Percentiles rank a stretch among this genome's conserved stretches.
Conservation (phyloP, 2,888 invertebrate genomes). For the Eupithecia tripunctaria region DNA sequence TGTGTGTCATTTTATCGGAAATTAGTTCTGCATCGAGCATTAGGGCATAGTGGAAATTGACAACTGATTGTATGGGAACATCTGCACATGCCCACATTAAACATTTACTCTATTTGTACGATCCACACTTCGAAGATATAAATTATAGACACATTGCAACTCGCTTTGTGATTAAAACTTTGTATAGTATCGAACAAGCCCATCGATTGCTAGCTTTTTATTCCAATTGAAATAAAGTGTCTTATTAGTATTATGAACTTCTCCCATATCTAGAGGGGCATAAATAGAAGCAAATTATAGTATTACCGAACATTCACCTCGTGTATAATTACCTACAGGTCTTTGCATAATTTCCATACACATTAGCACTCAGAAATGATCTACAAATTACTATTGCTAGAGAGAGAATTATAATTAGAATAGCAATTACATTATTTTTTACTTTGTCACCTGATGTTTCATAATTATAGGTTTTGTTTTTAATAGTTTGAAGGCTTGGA, state of each 20-base stretch:
- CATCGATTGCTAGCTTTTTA: constrained; percentile 40
- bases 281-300: constrained; percentile 68
- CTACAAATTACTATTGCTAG: constrained; percentile 74
- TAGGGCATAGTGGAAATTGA: constrained; percentile 76
- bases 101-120: constrained; percentile 66
- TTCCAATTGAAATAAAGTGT: constrained; percentile 13
- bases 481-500: not conserved
- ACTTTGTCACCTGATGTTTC: constrained; percentile 65
- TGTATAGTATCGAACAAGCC: constrained; percentile 51
- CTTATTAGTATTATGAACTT: constrained; percentile 12
- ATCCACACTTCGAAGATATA: constrained; percentile 59
- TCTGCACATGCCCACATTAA: constrained; percentile 73
- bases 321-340: constrained; percentile 69
- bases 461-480: constrained; percentile 47
- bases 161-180: constrained; percentile 61
- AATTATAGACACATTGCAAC: constrained; percentile 60
- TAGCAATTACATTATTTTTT: constrained; percentile 66
- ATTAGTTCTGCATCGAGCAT: constrained; percentile 76
- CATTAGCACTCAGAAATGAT: constrained; percentile 79
- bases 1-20: constrained; percentile 72
- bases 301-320: constrained; percentile 73
- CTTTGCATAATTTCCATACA: constrained; percentile 79
- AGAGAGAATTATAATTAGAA: constrained; percentile 70
- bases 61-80: constrained; percentile 77
- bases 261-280: constrained; percentile 33